phyloP scores from a whole-genome alignment of 2,113 vertebrate species.

The Alexandromys fortis region DNA sequence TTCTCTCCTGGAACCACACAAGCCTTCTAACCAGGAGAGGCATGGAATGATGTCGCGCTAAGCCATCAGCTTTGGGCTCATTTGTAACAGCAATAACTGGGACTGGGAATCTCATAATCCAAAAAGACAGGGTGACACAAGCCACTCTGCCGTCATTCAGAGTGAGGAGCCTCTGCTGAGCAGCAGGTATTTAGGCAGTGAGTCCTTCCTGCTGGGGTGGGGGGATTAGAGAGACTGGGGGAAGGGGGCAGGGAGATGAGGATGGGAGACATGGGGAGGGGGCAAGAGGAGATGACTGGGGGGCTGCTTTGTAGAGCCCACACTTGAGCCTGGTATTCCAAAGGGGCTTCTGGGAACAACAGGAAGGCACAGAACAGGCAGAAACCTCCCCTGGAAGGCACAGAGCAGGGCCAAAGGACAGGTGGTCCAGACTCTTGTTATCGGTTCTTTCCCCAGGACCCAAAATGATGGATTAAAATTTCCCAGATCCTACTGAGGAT shows the following conservation, averaged over 20 bases:
- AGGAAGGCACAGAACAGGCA: background rate
- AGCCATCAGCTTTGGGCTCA: background rate
- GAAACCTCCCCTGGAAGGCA: background rate
- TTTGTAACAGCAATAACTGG: background rate
- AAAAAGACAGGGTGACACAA: background rate
- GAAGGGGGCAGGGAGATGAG: rapidly evolving
- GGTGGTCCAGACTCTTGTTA: background rate
- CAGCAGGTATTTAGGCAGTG: background rate
- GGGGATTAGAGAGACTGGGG: background rate
- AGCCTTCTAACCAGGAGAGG: background rate
- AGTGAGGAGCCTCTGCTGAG: background rate
- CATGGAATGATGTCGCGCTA: background rate
- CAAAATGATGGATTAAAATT: slow-evolving; percentile 20
- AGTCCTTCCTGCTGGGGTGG: background rate
- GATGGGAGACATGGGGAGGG: too few species aligned
- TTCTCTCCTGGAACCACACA: background rate
- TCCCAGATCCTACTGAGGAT: background rate
- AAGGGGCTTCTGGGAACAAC: background rate
- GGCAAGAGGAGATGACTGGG: background rate
- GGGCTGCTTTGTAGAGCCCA: background rate
- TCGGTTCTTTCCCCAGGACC: background rate
- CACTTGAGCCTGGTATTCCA: background rate
- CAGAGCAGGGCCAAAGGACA: background rate
- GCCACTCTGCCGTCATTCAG: background rate
- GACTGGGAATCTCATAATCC: background rate